Evolutionary conservation across 2,888 invertebrate genomes (phyloP), one percentile per base, ranked within the genome.

Genomic region (Trachelus troglodyta): DNA sequence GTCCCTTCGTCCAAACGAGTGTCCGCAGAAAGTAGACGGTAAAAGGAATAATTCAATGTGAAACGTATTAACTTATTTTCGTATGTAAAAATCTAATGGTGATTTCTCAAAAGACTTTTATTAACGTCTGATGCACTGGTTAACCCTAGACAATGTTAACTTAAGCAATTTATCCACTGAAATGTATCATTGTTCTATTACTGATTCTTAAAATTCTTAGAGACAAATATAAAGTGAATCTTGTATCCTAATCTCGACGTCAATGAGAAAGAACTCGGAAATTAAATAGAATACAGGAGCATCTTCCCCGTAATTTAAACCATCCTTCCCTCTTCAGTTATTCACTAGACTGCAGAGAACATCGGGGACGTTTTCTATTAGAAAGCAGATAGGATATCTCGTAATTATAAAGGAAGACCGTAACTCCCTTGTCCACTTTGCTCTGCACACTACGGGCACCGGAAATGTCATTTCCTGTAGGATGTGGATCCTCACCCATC

Each of bases 321-420:
- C 56, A 56, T 56, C 23, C 23, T 23, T 56, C 23, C 23, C 56
- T 56, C 56, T 23, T 56, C 23, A 56, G 56, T 23, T 56, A 23
- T 56, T 23, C 56, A 56, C 56, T 23, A 56, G 23, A 56, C 56
- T 56, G 56, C 56, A 56, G 23, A 56, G 56, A 23, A 23, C 23
- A 4, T 56, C 23, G 23, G 23, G 23, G 56, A 56, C 56, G 56
- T 6, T 23, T 56, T 56, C 23, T 56, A 56, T 23, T 40, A 40
- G 23, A 40, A 15, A 23, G 23, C 40, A 40, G 6, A 40, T 56
- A 56, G 56, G 23, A 56, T 56, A 56, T 56, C 23, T 71, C 12
- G 71, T 71, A 71, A 71, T 71, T 71, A 71, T 34, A 71, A 34
- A 34, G 31, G 69, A 69, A 69, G 69, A 33, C 30, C 71, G 71